A percentile compares a stretch with the other conserved stretches of the same genome.
Conservation (phyloP, 1,140 invertebrate genomes). For the Nasonia giraulti region DNA sequence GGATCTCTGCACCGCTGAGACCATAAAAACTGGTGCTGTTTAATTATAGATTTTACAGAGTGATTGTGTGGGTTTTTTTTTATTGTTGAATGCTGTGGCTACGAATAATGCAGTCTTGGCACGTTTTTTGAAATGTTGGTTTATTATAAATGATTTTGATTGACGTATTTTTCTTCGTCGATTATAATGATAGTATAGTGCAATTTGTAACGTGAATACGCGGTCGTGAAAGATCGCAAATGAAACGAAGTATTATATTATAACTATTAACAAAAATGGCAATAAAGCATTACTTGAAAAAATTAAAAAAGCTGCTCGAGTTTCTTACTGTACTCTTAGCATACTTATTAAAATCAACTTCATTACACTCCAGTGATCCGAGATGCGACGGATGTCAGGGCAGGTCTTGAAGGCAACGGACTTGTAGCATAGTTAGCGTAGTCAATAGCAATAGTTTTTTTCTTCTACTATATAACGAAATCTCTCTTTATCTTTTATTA, state of each 20-base stretch:
- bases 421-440: conserved; percentile 10
- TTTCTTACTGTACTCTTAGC: conserved; percentile 51
- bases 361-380: conserved; percentile 2
- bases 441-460: background rate
- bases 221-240: background rate
- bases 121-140: conserved; percentile 1
- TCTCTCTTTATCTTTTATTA: background rate
- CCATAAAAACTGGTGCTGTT: conserved; percentile 9
- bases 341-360: conserved; percentile 28
- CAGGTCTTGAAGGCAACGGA: conserved; percentile 55
- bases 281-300: conserved; percentile 60
- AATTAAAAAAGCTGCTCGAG: conserved; percentile 42
- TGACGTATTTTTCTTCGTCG: conserved; percentile 12
- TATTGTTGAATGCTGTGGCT: background rate
- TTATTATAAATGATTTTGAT: conserved; percentile 9
- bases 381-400: conserved; percentile 62
- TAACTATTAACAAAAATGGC: conserved; percentile 56
- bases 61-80: conserved; percentile 20
- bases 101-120: background rate
- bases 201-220: conserved; percentile 1
- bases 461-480: background rate
- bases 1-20: conserved; percentile 26
- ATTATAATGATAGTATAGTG: background rate
- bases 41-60: conserved; percentile 4
- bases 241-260: conserved; percentile 48